A percentile compares a stretch with the other conserved stretches of the same genome.
These are phyloP conservation scores for Drosophila bocqueti DNA, from an alignment of 1,140 invertebrate genomes.

Conservation along the genomic window DNA sequence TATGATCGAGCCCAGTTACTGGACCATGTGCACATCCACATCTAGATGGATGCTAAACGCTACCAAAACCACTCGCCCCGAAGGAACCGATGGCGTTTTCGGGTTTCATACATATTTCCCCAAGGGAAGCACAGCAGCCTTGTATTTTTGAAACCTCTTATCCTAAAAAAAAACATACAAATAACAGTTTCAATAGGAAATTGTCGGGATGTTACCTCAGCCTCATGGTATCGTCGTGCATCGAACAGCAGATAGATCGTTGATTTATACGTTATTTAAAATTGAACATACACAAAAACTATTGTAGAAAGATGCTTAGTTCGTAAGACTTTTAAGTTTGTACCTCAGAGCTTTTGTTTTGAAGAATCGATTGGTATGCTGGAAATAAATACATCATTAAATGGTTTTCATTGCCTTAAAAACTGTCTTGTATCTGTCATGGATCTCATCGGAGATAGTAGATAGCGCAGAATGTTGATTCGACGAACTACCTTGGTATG, in stretches of 20 bases:
- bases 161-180: constrained; percentile 31
- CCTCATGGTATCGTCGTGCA: constrained; percentile 49
- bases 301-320: constrained; percentile 57
- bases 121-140: constrained; percentile 29
- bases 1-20: constrained; percentile 89
- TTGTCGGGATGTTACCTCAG: constrained; percentile 34
- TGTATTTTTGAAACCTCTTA: constrained; percentile 59
- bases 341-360: constrained; percentile 73
- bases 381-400: constrained; percentile 73
- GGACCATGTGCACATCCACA: constrained; percentile 92
- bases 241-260: constrained; percentile 57
- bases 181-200: constrained; percentile 18
- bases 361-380: constrained; percentile 77
- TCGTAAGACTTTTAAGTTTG: constrained; percentile 77
- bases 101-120: constrained; percentile 22
- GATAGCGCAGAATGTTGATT: neutral
- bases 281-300: constrained; percentile 35
- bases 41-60: constrained; percentile 86
- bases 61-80: constrained; percentile 15
- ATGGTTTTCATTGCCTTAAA: constrained; percentile 60
- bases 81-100: constrained; percentile 8
- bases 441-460: constrained; percentile 4
- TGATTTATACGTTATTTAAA: constrained; percentile 75
- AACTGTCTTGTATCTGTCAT: neutral
- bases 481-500: neutral